phyloP scores from a whole-genome alignment of 1,140 invertebrate species.

The Bombus pyrosoma region DNA sequence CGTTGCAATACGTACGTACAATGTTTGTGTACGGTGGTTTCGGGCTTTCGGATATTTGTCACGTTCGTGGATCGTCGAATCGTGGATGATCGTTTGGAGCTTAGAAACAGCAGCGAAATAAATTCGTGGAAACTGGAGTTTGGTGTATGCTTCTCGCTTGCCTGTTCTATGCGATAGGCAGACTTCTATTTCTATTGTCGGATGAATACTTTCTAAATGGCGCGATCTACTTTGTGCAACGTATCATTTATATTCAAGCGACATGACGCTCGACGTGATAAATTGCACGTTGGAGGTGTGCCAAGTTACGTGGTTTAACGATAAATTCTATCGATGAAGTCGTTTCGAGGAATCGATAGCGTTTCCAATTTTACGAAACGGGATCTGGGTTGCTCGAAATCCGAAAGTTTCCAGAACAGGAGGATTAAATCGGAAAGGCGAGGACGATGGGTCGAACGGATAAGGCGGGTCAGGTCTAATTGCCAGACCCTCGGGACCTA shows the following conservation, averaged over 20 bases:
- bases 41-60: not conserved
- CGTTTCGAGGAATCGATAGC: not conserved
- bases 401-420: not conserved
- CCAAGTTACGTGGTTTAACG: not conserved
- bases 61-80: not conserved
- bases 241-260: not conserved
- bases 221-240: not conserved
- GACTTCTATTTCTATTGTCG: too few relatives aligned
- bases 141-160: too few relatives aligned
- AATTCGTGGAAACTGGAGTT: too few relatives aligned
- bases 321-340: not conserved
- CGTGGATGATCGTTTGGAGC: not conserved
- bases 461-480: slow-evolving; percentile 64
- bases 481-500: slow-evolving; percentile 46
- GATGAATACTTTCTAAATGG: too few relatives aligned
- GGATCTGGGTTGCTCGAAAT: not conserved
- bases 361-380: slow-evolving; percentile 7
- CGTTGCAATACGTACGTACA: not conserved
- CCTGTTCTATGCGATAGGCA: too few relatives aligned
- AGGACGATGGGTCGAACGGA: slow-evolving; percentile 37
- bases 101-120: not conserved
- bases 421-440: slow-evolving; percentile 15
- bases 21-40: not conserved
- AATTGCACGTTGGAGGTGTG: not conserved
- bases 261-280: not conserved